Base-by-base conservation (phyloP, 1,140 invertebrate genomes). In the Drosophila elegans region DNA sequence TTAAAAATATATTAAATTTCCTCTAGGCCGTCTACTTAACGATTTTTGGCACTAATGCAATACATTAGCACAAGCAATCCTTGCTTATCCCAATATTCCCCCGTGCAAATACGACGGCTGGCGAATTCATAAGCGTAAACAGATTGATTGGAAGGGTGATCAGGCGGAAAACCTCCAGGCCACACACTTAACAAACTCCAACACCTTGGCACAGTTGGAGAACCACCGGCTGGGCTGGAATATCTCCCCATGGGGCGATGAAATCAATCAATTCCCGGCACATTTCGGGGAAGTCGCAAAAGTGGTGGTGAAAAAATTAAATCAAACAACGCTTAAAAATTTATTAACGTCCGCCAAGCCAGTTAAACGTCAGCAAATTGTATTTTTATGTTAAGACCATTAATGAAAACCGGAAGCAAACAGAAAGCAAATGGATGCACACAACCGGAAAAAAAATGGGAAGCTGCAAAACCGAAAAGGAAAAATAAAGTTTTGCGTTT, bases 321-420 rank as follows among this genome's bases (percentile, higher is more conserved):
- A 86, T 86, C 82, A 86, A 86, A 86, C 71, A 86, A 59, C 83
- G 83, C 78, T 86, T 82, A 79, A 86, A 81, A 76, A 86, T 86
- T 88, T 82, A 86, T 88, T 82, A 82, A 82, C 66, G 52, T 74
- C 69, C 74, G 82, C 63, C 82, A 79, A 88, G 57, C 75, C 78
- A 82, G 83, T 88, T 86, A 86, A 86, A 86, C 66, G 83, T 76
- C 83, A 86, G 82, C 79, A 86, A 86, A 86, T 86, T 86, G 82
- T 86, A 86, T 86, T 86, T 86, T 86, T 88, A 86, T 86, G 82
- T 86, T 88, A 88, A 86, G 79, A 79, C 82, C 83, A 86, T 86
- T 86, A 86, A 86, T 86, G 83, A 86, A 86, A 86, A 86, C 71
- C 83, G 75, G 78, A 86, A 79, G 78, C 83, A 88, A 86, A 82